Base-by-base conservation (phyloP, 2,888 invertebrate genomes). In the Hemithea aestivaria region DNA sequence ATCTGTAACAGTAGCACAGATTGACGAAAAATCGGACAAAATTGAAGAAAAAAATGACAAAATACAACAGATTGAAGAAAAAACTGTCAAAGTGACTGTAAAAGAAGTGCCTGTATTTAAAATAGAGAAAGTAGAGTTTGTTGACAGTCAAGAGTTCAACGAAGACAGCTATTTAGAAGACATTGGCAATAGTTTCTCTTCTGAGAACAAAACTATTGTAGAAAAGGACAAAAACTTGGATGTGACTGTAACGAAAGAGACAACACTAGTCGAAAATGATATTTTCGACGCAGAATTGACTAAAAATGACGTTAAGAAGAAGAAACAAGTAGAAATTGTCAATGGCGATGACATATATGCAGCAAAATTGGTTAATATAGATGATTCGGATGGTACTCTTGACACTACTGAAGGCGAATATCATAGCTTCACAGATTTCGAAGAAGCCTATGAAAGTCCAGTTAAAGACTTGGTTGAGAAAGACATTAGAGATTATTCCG, bases 401-500 rank as follows among this genome's bases (percentile, higher is more conserved):
- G 73, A 75, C 8, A 63, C 74, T 0, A 53, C 49, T n/a, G 81
- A 81, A 58, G 87, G 87, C 0, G 85, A 83, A 51, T 88, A 87
- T 48, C 79, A 79, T n/a, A 87, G 87, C 45, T 88, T 87, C 29
- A 71, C 70, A 26, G 84, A 79, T 43, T 75, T 78, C 7, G 84
- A 77, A 38, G 71, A 77, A 6, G 71, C 68, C 0, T 88, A 87
- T 27, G 77, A 79, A 49, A 87, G 85, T 58, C 85, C 87, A 0
- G 84, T 88, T 0, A 84, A 81, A 55, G 74, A 79, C 36, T 58
- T 88, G 7, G 78, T 85, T 0, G 73, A 71, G 11, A 87, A 88
- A 62, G 87, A 88, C 39, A 87, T 88, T 10, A 73, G 87, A 34
- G 85, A 87, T 49, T 88, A 88, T 45, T 79, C 87, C 0, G 78